phyloP scores from a whole-genome alignment of 2,113 vertebrate genomes.

The Chroicocephalus ridibundus region DNA sequence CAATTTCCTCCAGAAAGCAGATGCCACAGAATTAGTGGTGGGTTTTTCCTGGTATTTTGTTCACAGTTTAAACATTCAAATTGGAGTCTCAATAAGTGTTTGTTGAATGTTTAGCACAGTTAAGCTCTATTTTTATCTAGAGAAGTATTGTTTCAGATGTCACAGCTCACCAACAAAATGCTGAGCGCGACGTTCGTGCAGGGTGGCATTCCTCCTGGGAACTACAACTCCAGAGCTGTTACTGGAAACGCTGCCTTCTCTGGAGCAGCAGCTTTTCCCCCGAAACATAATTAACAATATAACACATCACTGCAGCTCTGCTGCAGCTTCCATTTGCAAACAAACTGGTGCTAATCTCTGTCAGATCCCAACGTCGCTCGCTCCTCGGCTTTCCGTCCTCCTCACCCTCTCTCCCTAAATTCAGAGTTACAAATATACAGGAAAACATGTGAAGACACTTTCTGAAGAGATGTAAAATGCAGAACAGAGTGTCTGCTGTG shows the following conservation, averaged over 20 bases:
- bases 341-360: neutral
- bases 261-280: neutral
- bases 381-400: neutral
- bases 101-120: neutral
- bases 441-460: neutral
- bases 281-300: neutral
- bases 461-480: neutral
- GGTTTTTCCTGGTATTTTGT: neutral
- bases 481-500: neutral
- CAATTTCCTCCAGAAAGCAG: slow-evolving; percentile 20
- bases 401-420: neutral
- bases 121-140: neutral
- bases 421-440: neutral
- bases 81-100: neutral
- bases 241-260: neutral
- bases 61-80: slow-evolving; percentile 14
- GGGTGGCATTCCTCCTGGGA: neutral
- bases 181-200: neutral
- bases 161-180: neutral
- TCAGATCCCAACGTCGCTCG: neutral
- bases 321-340: slow-evolving; percentile 3
- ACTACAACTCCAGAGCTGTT: neutral
- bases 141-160: neutral
- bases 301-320: neutral
- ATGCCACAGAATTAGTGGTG: neutral